Conservation (phyloP, 2,113 vertebrate genomes). For the Thunnus maccoyii region DNA sequence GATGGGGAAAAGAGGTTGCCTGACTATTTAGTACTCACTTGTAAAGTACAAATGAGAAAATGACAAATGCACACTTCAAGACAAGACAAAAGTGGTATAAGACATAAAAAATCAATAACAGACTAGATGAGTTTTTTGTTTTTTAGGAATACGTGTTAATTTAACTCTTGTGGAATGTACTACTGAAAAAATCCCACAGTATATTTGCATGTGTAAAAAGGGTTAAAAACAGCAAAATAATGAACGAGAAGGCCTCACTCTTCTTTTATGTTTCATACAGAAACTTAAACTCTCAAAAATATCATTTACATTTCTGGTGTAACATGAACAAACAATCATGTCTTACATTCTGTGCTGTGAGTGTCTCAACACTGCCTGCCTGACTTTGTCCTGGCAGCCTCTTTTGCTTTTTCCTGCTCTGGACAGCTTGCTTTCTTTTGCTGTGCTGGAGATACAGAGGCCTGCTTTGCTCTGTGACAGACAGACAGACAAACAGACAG, state of each 20-base stretch:
- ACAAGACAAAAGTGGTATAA: too few relatives aligned
- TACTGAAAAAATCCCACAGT: not conserved
- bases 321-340: constrained; percentile 19
- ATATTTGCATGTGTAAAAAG: constrained; percentile 6
- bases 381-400: constrained; percentile 24
- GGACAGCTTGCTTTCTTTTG: constrained; percentile 29
- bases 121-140: not conserved
- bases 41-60: not conserved
- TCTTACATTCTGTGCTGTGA: not conserved
- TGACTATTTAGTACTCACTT: too few relatives aligned
- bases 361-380: not conserved
- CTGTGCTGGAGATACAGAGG: not conserved
- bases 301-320: not conserved
- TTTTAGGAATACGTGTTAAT: not conserved
- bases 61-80: too few relatives aligned
- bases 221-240: not conserved
- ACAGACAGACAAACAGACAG: constrained; percentile 35
- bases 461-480: not conserved
- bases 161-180: not conserved
- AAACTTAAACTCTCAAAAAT: constrained; percentile 18
- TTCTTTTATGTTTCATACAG: not conserved
- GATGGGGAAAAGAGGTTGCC: not conserved
- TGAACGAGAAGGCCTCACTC: not conserved
- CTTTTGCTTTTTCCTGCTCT: constrained; percentile 35
- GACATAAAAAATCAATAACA: not conserved